A percentile compares a stretch with the other conserved stretches of the same genome.
Conservation (phyloP, 2,113 vertebrate species). For the Uropsilus gracilis region DNA sequence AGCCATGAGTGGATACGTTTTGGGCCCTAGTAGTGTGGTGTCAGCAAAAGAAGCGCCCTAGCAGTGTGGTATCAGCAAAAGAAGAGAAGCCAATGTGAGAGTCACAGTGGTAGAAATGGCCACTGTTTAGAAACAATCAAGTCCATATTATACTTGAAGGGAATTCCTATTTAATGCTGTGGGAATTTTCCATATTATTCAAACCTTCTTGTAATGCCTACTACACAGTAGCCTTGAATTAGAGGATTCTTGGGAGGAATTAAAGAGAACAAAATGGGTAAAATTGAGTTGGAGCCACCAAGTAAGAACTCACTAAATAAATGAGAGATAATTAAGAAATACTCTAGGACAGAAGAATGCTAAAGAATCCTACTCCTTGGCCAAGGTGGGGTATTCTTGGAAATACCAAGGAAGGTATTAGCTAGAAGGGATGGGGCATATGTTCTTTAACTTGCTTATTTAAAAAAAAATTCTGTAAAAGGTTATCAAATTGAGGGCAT, state of each 20-base stretch:
- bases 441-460: not conserved
- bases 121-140: constrained; percentile 18
- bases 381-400: not conserved
- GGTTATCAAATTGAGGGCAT: not conserved
- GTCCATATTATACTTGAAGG: not conserved
- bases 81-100: not conserved
- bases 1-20: not conserved
- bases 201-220: not conserved
- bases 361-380: not conserved
- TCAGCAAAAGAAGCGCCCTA: not conserved
- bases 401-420: not conserved
- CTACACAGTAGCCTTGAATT: not conserved
- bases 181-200: not conserved
- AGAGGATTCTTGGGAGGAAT: not conserved
- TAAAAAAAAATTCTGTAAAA: not conserved
- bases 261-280: not conserved
- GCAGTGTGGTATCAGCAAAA: not conserved
- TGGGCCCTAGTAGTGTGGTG: not conserved
- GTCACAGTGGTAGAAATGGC: not conserved
- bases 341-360: not conserved
- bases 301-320: not conserved
- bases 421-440: not conserved
- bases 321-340: not conserved
- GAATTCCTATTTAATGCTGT: not conserved
- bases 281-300: not conserved